phyloP scores from a whole-genome alignment of 2,113 vertebrate species.

The Hippocampus abdominalis region DNA sequence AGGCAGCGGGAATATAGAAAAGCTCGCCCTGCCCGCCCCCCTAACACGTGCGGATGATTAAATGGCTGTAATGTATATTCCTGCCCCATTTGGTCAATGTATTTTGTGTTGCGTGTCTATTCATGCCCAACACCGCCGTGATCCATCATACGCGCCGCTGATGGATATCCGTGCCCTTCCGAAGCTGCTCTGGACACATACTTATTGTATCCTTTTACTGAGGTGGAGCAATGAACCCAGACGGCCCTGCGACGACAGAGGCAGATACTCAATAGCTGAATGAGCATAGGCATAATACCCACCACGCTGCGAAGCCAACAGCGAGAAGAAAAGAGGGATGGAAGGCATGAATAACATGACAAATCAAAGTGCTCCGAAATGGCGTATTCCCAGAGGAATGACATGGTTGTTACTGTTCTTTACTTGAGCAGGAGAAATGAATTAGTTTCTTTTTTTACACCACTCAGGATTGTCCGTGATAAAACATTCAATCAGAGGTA shows the following conservation, averaged over 20 bases:
- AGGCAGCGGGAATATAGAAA: conserved; percentile 44
- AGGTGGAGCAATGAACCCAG: conserved; percentile 59
- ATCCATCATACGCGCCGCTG: conserved; percentile 68
- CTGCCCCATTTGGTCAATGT: conserved; percentile 64
- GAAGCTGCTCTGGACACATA: conserved; percentile 67
- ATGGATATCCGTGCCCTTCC: conserved; percentile 73
- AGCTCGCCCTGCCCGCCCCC: conserved; percentile 39
- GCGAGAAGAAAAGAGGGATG: conserved; percentile 51
- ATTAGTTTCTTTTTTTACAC: conserved; percentile 69
- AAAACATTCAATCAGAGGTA: conserved; percentile 75
- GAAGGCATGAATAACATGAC: conserved; percentile 69
- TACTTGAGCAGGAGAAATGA: conserved; percentile 70
- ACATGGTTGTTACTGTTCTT: conserved; percentile 70
- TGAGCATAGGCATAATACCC: conserved; percentile 58
- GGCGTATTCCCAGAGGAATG: conserved; percentile 67
- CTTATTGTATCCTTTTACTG: conserved; percentile 76
- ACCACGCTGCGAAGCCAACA: conserved; percentile 37
- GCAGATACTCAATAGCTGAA: conserved; percentile 67
- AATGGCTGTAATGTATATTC: conserved; percentile 76
- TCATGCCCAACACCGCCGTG: conserved; percentile 63
- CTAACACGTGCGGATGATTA: conserved; percentile 66
- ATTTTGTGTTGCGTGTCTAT: conserved; percentile 71
- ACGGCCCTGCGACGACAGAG: conserved; percentile 54
- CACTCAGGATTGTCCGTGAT: conserved; percentile 72
- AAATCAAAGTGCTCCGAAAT: conserved; percentile 67